A percentile compares a stretch with the other conserved stretches of the same genome.
phyloP scores from a whole-genome alignment of 2,888 invertebrate species.

The Toxonevra muliebris region DNA sequence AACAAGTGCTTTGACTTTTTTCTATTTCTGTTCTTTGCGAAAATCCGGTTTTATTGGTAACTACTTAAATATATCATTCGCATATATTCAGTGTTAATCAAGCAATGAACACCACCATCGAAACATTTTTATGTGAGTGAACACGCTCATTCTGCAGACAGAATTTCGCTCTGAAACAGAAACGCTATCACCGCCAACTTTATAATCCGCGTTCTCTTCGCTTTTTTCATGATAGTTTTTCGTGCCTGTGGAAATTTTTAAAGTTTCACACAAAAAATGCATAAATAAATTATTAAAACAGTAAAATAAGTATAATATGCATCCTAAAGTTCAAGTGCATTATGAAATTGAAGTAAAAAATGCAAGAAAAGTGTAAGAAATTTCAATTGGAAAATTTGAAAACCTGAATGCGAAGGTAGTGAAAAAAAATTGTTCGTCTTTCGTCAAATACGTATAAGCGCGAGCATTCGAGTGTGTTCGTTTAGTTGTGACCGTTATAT shows the following conservation, averaged over 20 bases:
- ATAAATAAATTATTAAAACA: slow-evolving; percentile 45
- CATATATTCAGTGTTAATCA: too few relatives aligned
- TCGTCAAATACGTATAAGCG: slow-evolving; percentile 41
- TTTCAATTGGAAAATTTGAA: slow-evolving; percentile 45
- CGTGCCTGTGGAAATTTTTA: slow-evolving; percentile 36
- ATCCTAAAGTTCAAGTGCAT: slow-evolving; percentile 24
- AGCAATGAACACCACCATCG: slow-evolving; percentile 15
- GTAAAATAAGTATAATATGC: slow-evolving; percentile 43
- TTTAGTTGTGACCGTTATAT: slow-evolving; percentile 16
- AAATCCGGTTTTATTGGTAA: not conserved
- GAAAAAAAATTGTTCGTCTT: slow-evolving; percentile 51
- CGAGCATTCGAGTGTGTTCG: slow-evolving; percentile 36
- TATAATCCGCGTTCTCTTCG: slow-evolving; percentile 29
- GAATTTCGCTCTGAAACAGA: slow-evolving; percentile 14
- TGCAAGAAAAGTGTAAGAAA: slow-evolving; percentile 35
- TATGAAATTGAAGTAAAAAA: slow-evolving; percentile 33
- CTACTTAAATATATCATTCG: too few relatives aligned
- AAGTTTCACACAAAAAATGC: slow-evolving; percentile 46
- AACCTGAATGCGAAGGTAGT: slow-evolving; percentile 51
- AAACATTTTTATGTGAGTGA: not conserved
- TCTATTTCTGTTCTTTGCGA: too few relatives aligned
- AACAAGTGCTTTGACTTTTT: too few relatives aligned
- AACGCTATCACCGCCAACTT: slow-evolving; percentile 30
- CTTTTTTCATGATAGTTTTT: slow-evolving; percentile 25
- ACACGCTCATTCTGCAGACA: not conserved